Evolutionary conservation across 1,140 invertebrate genomes (phyloP).

Genomic region (Pogonus chalceus): DNA sequence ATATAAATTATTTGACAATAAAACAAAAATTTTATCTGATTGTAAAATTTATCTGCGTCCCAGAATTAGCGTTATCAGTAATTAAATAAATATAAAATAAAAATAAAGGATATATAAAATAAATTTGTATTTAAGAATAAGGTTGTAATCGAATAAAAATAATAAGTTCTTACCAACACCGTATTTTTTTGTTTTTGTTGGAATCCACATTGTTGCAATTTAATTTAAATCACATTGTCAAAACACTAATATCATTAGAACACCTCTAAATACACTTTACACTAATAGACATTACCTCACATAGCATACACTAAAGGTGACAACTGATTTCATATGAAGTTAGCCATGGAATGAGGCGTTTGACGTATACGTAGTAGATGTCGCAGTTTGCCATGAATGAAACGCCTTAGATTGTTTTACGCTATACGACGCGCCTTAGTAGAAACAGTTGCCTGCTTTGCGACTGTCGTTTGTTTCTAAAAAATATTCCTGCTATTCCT

Average conservation of each 20-base stretch:
- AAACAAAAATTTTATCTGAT: too few relatives aligned
- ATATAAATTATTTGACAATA: too few relatives aligned
- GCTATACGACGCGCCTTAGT: too few relatives aligned
- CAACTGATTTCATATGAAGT: not conserved
- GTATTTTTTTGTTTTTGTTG: constrained; percentile 52
- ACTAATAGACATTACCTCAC: not conserved
- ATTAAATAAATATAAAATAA: too few relatives aligned
- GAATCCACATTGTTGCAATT: constrained; percentile 44
- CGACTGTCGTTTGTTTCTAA: too few relatives aligned
- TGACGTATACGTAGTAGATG: not conserved
- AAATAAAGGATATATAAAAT: too few relatives aligned
- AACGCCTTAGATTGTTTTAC: too few relatives aligned
- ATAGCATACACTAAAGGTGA: not conserved
- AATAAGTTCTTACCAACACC: constrained; percentile 46
- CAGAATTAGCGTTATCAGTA: too few relatives aligned
- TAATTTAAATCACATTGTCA: constrained; percentile 25
- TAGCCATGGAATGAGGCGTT: not conserved
- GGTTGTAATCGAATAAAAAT: not conserved
- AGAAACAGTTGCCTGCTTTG: too few relatives aligned
- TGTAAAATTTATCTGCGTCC: not conserved
- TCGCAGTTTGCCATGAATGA: not conserved
- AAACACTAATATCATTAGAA: constrained; percentile 17
- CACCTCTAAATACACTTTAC: constrained; percentile 18
- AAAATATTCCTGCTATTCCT: too few relatives aligned
- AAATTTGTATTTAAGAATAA: not conserved